Evolutionary conservation across 2,113 vertebrate genomes (phyloP).

Genomic region (Odocoileus hemionus): DNA sequence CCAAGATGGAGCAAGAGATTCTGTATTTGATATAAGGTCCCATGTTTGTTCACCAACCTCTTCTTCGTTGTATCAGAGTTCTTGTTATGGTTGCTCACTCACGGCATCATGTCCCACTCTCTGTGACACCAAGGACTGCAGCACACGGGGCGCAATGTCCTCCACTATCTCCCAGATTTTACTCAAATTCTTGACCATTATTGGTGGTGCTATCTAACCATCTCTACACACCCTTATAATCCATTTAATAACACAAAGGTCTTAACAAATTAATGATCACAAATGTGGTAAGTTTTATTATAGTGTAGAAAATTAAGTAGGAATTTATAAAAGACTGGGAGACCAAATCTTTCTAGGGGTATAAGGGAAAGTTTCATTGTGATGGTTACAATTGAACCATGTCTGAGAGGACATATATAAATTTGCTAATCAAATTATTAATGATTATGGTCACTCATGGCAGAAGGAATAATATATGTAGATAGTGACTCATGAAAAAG

Average conservation of each 20-base stretch:
- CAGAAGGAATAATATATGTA: not conserved
- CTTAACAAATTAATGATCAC: not conserved
- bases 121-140: not conserved
- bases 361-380: not conserved
- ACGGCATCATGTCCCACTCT: not conserved
- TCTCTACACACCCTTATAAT: not conserved
- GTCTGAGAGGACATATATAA: not conserved
- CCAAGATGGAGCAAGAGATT: not conserved
- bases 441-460: not conserved
- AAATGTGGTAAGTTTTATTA: not conserved
- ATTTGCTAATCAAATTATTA: not conserved
- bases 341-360: not conserved
- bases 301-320: not conserved
- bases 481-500: not conserved
- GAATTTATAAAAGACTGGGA: not conserved
- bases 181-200: not conserved
- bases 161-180: not conserved
- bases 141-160: not conserved
- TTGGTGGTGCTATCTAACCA: not conserved
- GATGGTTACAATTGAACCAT: not conserved
- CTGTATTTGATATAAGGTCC: not conserved
- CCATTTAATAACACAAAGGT: not conserved
- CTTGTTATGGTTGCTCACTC: not conserved
- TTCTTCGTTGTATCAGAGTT: not conserved
- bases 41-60: accelerated